Evolutionary conservation across 2,888 invertebrate species (phyloP).

Genomic region (Boloria euphrosyne): DNA sequence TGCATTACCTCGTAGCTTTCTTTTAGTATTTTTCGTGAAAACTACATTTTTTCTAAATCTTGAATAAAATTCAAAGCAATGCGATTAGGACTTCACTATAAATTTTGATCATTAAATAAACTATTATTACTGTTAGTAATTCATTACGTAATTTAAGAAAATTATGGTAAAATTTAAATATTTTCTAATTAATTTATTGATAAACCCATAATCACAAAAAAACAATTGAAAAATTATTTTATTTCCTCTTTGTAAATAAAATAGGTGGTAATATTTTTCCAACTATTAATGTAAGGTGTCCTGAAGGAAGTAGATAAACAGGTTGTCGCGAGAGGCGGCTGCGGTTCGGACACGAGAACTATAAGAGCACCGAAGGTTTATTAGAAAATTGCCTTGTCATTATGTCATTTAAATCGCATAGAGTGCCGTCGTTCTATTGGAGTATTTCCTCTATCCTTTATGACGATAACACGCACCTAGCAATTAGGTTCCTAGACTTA

Average conservation of each 20-base stretch:
- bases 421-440: constrained; percentile 80
- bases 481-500: constrained; percentile 73
- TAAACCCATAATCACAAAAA: too few species aligned
- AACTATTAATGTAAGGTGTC: constrained; percentile 57
- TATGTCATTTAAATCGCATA: constrained; percentile 83
- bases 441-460: constrained; percentile 82
- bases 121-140: too few species aligned
- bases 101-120: too few species aligned
- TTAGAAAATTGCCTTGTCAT: constrained; percentile 82
- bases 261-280: constrained; percentile 29
- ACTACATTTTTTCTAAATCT: too few species aligned
- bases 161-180: too few species aligned
- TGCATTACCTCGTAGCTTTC: not conserved
- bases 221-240: not conserved
- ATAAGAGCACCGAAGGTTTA: constrained; percentile 80
- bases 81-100: too few species aligned
- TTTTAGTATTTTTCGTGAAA: not conserved
- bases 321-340: constrained; percentile 68
- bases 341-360: constrained; percentile 70
- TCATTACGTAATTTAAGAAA: too few species aligned
- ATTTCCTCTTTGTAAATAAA: too few species aligned
- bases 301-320: constrained; percentile 76
- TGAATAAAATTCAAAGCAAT: too few species aligned
- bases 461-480: constrained; percentile 74
- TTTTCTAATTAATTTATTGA: too few species aligned